phyloP scores from a whole-genome alignment of 1,140 invertebrate genomes.

The Harpegnathos saltator region DNA sequence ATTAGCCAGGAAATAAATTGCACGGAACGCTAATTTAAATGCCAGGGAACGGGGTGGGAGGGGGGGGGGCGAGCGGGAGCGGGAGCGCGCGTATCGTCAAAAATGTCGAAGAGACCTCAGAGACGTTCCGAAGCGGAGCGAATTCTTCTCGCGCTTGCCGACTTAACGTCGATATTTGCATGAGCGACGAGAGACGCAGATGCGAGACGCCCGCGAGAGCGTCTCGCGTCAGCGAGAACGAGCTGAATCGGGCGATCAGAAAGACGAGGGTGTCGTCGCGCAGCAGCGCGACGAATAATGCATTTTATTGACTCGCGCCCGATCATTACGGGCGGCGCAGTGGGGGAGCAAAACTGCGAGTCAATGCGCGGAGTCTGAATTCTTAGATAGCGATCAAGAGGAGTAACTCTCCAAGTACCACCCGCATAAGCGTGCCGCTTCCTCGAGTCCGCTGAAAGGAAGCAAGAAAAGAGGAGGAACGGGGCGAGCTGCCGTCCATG shows the following conservation, averaged over 20 bases:
- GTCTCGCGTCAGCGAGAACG: no score
- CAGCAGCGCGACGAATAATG: not conserved
- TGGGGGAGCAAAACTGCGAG: not conserved
- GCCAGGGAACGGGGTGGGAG: conserved; percentile 29
- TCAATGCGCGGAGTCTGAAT: conserved; percentile 24
- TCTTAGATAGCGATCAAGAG: conserved; percentile 44
- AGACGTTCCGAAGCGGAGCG: conserved; percentile 8
- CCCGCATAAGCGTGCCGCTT: not conserved
- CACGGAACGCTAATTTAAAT: conserved; percentile 46
- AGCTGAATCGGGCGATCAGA: not conserved
- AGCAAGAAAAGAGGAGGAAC: conserved; percentile 4
- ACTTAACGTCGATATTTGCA: conserved; percentile 38
- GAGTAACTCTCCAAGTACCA: conserved; percentile 51
- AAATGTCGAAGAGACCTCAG: conserved; percentile 15
- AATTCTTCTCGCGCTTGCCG: not conserved
- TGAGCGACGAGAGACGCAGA: not conserved
- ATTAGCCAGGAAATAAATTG: conserved; percentile 55
- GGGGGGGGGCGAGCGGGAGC: no score
- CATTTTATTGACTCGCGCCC: not conserved
- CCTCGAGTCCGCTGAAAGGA: conserved; percentile 29
- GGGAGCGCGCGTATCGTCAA: conserved; percentile 5
- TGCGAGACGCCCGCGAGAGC: no score
- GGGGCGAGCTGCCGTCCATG: conserved; percentile 41
- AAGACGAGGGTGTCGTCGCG: not conserved
- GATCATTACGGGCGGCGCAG: not conserved